Percentiles rank a stretch among this genome's conserved stretches.
Evolutionary conservation across 2,888 invertebrate species (phyloP).

Genomic region (Trypoxylon attenuatum): DNA sequence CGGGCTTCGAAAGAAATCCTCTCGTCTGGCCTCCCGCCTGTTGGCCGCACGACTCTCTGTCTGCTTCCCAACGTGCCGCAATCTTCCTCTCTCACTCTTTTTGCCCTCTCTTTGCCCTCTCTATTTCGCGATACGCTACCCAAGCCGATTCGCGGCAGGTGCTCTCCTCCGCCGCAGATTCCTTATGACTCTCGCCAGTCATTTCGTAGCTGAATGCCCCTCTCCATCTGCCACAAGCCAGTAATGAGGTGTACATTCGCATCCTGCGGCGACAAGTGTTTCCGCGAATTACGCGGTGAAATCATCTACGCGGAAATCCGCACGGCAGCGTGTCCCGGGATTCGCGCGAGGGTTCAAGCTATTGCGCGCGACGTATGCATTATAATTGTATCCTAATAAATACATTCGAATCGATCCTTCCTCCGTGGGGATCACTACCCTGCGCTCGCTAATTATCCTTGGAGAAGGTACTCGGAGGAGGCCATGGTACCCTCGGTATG

Average conservation of each 20-base stretch:
- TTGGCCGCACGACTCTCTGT: neutral
- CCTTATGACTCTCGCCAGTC: constrained; percentile 42
- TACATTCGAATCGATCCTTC: no score
- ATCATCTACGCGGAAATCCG: no score
- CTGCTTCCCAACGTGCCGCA: neutral
- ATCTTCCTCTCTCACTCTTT: neutral
- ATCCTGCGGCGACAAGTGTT: constrained; percentile 20
- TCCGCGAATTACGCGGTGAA: neutral
- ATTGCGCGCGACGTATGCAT: no score
- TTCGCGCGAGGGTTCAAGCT: no score
- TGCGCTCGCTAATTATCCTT: no score
- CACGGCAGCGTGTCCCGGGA: no score
- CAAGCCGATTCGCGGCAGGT: constrained; percentile 42
- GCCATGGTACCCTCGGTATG: no score
- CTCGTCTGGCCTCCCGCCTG: neutral
- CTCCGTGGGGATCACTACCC: no score
- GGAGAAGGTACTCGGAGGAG: no score
- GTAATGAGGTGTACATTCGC: constrained; percentile 33
- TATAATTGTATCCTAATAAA: no score
- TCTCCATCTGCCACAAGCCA: constrained; percentile 26
- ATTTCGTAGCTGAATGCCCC: constrained; percentile 28
- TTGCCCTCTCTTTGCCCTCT: neutral
- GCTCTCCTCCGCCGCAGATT: constrained; percentile 39
- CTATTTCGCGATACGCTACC: no score
- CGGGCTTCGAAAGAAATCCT: constrained; percentile 10